Evolutionary conservation across 2,888 invertebrate species (phyloP).

Genomic region (Polymixis flavicincta): DNA sequence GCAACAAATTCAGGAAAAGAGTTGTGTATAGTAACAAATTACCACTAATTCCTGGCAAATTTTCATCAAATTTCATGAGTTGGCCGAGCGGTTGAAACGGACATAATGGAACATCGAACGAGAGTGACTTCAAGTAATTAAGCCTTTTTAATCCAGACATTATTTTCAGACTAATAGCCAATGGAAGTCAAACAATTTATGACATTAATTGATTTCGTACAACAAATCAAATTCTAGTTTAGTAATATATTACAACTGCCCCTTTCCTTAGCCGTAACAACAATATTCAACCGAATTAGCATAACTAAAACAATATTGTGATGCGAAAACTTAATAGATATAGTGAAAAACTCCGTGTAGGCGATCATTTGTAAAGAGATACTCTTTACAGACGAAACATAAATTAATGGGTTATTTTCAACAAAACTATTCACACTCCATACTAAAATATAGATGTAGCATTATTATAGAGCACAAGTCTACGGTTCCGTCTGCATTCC

Average conservation of each 20-base stretch:
- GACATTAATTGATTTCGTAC: background rate
- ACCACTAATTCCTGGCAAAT: too few species aligned
- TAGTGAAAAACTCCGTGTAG: conserved; percentile 28
- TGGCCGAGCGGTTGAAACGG: too few species aligned
- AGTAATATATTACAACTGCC: conserved; percentile 20
- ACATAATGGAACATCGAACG: conserved; percentile 8
- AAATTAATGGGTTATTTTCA: conserved; percentile 38
- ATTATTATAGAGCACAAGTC: conserved; percentile 27
- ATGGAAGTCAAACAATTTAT: background rate
- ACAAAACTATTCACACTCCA: conserved; percentile 34
- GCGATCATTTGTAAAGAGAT: conserved; percentile 43
- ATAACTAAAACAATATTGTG: conserved; percentile 55
- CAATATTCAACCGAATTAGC: conserved; percentile 12
- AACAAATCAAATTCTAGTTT: background rate
- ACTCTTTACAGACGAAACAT: conserved; percentile 43
- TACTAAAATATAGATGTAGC: conserved; percentile 1
- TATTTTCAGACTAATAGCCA: background rate
- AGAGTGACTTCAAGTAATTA: conserved; percentile 1
- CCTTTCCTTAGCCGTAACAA: conserved; percentile 1
- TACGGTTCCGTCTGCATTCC: background rate
- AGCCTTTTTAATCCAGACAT: background rate
- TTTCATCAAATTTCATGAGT: too few species aligned
- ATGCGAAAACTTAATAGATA: conserved; percentile 48
- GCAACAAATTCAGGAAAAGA: too few species aligned
- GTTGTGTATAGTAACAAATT: too few species aligned